Evolutionary conservation across 2,888 invertebrate genomes (phyloP).

Genomic region (Sinodicranocentrus sp.): DNA sequence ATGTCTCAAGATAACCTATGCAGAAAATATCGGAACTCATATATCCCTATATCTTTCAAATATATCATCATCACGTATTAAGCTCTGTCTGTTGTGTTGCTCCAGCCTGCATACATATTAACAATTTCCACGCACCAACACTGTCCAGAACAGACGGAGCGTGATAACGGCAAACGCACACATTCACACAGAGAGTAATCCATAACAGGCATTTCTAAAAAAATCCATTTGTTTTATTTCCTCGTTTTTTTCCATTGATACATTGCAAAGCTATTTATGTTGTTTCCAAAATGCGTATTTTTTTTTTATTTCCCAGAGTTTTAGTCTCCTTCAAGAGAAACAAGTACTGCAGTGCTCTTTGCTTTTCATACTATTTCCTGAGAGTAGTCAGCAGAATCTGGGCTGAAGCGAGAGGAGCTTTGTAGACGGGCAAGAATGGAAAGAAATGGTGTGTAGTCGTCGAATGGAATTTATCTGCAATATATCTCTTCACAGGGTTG

Average conservation of each 20-base stretch:
- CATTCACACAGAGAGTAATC: not conserved
- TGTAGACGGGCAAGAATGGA: not conserved
- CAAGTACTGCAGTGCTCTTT: not conserved
- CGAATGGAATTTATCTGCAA: slow-evolving; percentile 68
- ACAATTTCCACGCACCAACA: slow-evolving; percentile 33
- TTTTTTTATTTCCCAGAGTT: slow-evolving; percentile 2
- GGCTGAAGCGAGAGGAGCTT: not conserved
- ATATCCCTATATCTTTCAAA: too few relatives aligned
- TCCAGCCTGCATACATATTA: slow-evolving; percentile 52
- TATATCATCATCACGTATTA: not conserved
- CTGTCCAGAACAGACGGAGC: slow-evolving; percentile 45
- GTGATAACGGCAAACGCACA: slow-evolving; percentile 32
- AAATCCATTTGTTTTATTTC: slow-evolving; percentile 30
- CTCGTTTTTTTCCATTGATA: too few relatives aligned
- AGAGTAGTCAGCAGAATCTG: slow-evolving; percentile 42
- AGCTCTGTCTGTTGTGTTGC: slow-evolving; percentile 2
- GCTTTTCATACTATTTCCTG: slow-evolving; percentile 45
- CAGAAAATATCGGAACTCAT: too few relatives aligned
- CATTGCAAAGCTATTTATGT: too few relatives aligned
- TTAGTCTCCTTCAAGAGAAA: not conserved
- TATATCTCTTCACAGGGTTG: slow-evolving; percentile 66
- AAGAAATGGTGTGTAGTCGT: slow-evolving; percentile 1
- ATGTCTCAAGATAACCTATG: not conserved
- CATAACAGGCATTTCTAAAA: slow-evolving; percentile 4
- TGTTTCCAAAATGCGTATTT: not conserved